These are phyloP conservation scores for Colius striatus DNA, from an alignment of 2,113 vertebrate genomes.

Conservation along the genomic window DNA sequence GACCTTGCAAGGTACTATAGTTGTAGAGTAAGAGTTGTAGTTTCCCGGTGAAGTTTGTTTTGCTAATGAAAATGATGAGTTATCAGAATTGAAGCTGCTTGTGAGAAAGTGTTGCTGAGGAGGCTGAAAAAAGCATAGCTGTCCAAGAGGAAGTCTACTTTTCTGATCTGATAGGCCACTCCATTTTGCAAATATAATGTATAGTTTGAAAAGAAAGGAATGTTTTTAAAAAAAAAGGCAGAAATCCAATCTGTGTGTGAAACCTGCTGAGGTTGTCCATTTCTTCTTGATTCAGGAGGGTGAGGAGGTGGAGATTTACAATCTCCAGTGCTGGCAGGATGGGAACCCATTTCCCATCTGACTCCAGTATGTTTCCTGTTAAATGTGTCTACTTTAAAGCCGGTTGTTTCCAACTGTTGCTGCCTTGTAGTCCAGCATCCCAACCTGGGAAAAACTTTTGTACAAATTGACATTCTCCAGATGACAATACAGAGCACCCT, in stretches of 20 bases:
- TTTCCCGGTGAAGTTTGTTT: conserved; percentile 2
- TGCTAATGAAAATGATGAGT: not conserved
- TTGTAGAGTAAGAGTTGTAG: not conserved
- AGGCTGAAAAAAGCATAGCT: not conserved
- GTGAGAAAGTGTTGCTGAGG: not conserved
- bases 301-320: not conserved
- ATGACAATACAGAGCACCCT: conserved; percentile 39
- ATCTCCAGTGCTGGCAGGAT: not conserved
- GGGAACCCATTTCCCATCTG: not conserved
- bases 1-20: not conserved
- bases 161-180: not conserved
- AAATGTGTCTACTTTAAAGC: not conserved
- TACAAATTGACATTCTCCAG: conserved; percentile 13
- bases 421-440: not conserved
- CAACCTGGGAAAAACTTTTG: conserved; percentile 18
- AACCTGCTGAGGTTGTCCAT: not conserved
- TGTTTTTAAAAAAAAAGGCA: not conserved
- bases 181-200: not conserved
- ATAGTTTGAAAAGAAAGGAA: not conserved
- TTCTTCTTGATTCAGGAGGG: not conserved
- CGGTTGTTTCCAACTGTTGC: not conserved
- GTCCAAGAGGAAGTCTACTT: not conserved
- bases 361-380: not conserved
- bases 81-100: not conserved
- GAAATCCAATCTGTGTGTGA: not conserved